phyloP scores from a whole-genome alignment of 2,113 vertebrate species.

The Regulus satrapa region DNA sequence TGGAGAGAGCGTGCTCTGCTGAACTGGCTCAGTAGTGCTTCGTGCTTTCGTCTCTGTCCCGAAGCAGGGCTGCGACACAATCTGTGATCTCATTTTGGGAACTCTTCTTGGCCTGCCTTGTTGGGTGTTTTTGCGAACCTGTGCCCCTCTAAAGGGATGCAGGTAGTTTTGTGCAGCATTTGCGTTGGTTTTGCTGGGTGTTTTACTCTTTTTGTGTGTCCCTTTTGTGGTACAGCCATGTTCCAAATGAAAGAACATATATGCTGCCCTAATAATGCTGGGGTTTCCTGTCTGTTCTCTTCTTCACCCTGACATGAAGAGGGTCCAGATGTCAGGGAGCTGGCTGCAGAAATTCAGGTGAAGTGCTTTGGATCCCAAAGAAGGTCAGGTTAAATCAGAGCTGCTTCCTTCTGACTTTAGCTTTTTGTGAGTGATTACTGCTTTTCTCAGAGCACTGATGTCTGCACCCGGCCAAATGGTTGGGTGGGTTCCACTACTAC shows the following conservation, averaged over 20 bases:
- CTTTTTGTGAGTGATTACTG: neutral
- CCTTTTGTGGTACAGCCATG: neutral
- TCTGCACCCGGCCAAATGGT: neutral
- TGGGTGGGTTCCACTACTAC: neutral
- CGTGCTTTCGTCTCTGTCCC: neutral
- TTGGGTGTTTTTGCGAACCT: neutral
- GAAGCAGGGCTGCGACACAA: neutral
- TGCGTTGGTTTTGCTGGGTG: neutral
- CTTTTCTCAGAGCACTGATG: neutral
- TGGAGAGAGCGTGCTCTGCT: neutral
- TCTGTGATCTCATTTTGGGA: neutral
- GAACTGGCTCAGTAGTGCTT: neutral
- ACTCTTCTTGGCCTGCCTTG: neutral
- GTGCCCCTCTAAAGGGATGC: neutral
- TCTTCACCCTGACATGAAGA: neutral
- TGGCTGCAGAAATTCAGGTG: neutral
- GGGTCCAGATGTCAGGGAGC: neutral
- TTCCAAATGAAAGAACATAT: neutral
- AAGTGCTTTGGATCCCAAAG: neutral
- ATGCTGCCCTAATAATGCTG: neutral
- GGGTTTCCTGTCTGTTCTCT: rapidly evolving
- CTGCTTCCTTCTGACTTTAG: neutral
- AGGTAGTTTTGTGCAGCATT: neutral
- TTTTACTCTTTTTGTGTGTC: neutral
- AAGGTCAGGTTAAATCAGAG: neutral